A percentile compares a stretch with the other conserved stretches of the same genome.
Evolutionary conservation across 2,888 invertebrate genomes (phyloP).

Genomic region (Nephrotoma appendiculata): DNA sequence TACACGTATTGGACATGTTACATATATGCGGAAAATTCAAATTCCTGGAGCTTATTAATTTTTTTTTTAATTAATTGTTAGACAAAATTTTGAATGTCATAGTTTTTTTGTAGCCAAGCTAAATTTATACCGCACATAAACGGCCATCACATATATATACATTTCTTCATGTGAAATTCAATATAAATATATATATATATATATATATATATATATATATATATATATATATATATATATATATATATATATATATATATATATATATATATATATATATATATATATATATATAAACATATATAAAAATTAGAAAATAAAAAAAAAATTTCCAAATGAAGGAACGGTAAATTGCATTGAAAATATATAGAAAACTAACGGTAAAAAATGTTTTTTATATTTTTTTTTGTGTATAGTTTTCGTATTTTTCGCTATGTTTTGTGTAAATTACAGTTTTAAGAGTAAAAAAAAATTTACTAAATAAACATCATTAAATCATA

Average conservation of each 20-base stretch:
- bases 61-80: background rate
- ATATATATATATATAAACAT: background rate
- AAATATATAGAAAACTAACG: constrained; percentile 1
- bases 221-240: background rate
- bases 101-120: background rate
- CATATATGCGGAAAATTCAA: background rate
- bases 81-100: background rate
- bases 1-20: background rate
- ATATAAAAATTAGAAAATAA: background rate
- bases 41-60: background rate
- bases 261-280: background rate
- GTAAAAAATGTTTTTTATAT: background rate
- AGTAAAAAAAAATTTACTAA: background rate
- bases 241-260: background rate
- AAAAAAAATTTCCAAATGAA: constrained; percentile 2
- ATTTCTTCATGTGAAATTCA: background rate
- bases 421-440: background rate
- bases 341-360: background rate
- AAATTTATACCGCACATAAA: background rate
- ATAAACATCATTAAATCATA: background rate
- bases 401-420: background rate
- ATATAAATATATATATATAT: background rate
- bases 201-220: background rate
- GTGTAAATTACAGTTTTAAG: background rate
- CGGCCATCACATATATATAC: too few relatives aligned